Evolutionary conservation across 1,140 invertebrate species (phyloP).

Genomic region (Psix sp.): DNA sequence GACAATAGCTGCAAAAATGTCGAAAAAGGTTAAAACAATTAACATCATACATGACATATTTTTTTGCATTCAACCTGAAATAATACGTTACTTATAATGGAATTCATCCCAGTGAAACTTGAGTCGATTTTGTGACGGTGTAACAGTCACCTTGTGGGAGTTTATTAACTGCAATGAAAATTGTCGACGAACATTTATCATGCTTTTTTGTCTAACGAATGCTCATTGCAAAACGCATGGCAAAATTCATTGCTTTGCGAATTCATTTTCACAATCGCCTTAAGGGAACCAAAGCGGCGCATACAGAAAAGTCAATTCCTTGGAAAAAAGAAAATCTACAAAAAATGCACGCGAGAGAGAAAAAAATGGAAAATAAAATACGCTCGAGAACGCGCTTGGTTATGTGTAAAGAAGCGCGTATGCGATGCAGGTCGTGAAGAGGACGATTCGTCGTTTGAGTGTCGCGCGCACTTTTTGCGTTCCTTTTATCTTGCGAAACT

Average conservation of each 20-base stretch:
- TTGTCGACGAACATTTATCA: constrained; percentile 38
- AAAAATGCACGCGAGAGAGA: too few relatives aligned
- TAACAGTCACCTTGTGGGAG: constrained; percentile 36
- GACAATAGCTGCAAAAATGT: too few relatives aligned
- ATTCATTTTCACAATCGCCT: constrained; percentile 34
- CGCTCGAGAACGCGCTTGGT: background rate
- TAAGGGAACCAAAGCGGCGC: constrained; percentile 24
- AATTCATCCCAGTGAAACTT: constrained; percentile 40
- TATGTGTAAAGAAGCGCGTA: background rate
- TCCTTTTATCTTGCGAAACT: constrained; percentile 67
- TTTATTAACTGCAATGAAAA: constrained; percentile 46
- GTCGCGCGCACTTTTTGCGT: constrained; percentile 50
- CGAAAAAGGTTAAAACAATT: too few relatives aligned
- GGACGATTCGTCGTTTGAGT: constrained; percentile 60
- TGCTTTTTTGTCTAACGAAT: constrained; percentile 11
- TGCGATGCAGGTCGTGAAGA: constrained; percentile 23
- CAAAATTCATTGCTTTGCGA: constrained; percentile 19
- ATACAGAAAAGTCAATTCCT: too few relatives aligned
- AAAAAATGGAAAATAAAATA: background rate
- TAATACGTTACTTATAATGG: constrained; percentile 43
- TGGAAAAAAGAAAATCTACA: too few relatives aligned
- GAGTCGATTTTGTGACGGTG: constrained; percentile 37
- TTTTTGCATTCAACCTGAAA: constrained; percentile 15
- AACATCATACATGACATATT: too few relatives aligned
- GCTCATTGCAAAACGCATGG: constrained; percentile 28